These are phyloP conservation scores for Girardinichthys multiradiatus DNA, from an alignment of 2,113 vertebrate species.

Conservation along the genomic window DNA sequence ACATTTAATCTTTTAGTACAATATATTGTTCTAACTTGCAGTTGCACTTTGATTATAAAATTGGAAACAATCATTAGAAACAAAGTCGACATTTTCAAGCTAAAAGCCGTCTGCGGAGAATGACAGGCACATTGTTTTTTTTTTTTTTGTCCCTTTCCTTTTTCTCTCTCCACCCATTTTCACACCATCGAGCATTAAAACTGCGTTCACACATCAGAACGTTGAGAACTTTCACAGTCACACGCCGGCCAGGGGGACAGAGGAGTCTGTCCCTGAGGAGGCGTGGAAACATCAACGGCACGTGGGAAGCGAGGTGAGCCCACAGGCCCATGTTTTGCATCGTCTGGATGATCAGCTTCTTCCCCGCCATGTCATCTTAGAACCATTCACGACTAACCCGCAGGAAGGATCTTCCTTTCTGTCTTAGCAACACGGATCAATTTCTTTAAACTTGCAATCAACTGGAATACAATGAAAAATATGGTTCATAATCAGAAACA, in stretches of 20 bases:
- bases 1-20: slow-evolving; percentile 45
- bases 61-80: slow-evolving; percentile 51
- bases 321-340: slow-evolving; percentile 29
- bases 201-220: slow-evolving; percentile 37
- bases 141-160: background rate
- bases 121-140: slow-evolving; percentile 54
- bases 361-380: slow-evolving; percentile 7
- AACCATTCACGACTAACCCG: slow-evolving; percentile 30
- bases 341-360: slow-evolving; percentile 15
- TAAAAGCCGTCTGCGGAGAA: slow-evolving; percentile 29
- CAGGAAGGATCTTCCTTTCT: background rate
- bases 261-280: slow-evolving; percentile 22
- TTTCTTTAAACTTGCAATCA: background rate
- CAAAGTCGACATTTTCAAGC: slow-evolving; percentile 43
- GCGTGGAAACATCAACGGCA: slow-evolving; percentile 1
- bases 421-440: background rate
- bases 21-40: slow-evolving; percentile 44
- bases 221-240: slow-evolving; percentile 28
- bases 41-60: slow-evolving; percentile 56
- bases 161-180: background rate
- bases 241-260: slow-evolving; percentile 26
- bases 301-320: slow-evolving; percentile 17
- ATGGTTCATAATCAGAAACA: background rate
- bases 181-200: slow-evolving; percentile 21
- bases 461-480: slow-evolving; percentile 18